These are phyloP conservation scores for Trididemnum clinides DNA, from an alignment of 23 tunicate species.

Conservation along the genomic window DNA sequence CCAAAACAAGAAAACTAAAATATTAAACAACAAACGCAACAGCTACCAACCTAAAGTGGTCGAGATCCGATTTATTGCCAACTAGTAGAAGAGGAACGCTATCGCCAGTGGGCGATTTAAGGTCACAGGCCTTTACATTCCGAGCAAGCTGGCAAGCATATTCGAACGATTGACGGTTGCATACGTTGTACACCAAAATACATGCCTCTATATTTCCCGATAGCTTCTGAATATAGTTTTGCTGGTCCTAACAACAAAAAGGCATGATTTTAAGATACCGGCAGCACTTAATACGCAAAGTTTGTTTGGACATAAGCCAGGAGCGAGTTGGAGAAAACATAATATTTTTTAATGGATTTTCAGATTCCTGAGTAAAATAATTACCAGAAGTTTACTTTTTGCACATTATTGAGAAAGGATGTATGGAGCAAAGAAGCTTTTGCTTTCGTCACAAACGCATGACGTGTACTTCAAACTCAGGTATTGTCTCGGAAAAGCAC, in stretches of 20 bases:
- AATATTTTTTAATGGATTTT: too few relatives aligned
- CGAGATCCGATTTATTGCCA: conserved; percentile 44
- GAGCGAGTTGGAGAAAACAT: too few relatives aligned
- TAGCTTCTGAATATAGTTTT: background rate
- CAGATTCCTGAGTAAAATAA: too few relatives aligned
- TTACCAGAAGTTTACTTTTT: too few relatives aligned
- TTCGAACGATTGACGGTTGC: conserved; percentile 39
- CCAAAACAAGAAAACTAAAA: too few relatives aligned
- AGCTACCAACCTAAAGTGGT: conserved; percentile 10
- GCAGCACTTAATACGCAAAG: too few relatives aligned
- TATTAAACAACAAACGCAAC: background rate
- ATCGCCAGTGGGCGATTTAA: background rate
- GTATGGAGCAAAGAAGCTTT: too few relatives aligned
- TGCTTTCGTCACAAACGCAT: too few relatives aligned
- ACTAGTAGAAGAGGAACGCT: conserved; percentile 31
- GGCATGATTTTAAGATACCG: background rate
- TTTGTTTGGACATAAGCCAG: too few relatives aligned
- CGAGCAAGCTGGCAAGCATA: conserved; percentile 28
- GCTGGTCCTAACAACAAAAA: conserved; percentile 2
- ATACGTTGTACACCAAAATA: conserved; percentile 39
- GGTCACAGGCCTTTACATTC: background rate
- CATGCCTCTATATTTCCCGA: conserved; percentile 7
- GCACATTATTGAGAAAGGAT: too few relatives aligned
- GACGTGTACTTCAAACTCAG: too few relatives aligned
- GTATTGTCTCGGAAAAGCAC: too few relatives aligned